phyloP scores from a whole-genome alignment of 2,797 vertebrate genomes.

The Crenuchus spilurus region DNA sequence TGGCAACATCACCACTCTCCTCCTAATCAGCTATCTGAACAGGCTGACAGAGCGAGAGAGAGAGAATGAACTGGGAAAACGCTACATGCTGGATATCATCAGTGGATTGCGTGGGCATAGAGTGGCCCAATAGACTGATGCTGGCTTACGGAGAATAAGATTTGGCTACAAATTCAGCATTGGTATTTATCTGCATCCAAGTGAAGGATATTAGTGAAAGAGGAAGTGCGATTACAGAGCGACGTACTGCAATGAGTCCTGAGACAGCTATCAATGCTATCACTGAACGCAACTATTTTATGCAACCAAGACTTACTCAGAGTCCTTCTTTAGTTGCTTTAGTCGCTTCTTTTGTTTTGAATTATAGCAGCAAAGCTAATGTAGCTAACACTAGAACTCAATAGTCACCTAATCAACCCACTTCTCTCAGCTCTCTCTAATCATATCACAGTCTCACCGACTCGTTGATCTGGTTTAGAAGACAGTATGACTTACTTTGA shows the following conservation, averaged over 20 bases:
- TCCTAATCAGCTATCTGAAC: constrained; percentile 72
- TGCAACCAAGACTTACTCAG: no score
- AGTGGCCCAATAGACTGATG: constrained; percentile 16
- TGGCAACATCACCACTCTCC: constrained; percentile 76
- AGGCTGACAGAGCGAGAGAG: constrained; percentile 34
- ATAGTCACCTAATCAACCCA: no score
- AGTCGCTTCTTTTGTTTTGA: no score
- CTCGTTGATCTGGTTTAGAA: no score
- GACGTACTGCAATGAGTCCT: constrained; percentile 5
- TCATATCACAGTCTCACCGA: no score
- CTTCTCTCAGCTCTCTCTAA: no score
- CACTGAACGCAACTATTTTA: background rate
- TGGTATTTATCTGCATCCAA: background rate
- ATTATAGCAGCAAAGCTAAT: no score
- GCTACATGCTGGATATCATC: constrained; percentile 36
- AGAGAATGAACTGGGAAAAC: constrained; percentile 15
- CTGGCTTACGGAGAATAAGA: background rate
- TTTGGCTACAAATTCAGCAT: background rate
- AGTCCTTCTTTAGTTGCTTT: no score
- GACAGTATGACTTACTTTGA: no score
- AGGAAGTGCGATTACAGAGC: background rate
- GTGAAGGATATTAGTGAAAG: constrained; percentile 10
- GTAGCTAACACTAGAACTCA: no score
- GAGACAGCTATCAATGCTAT: background rate
- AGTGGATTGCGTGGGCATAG: constrained; percentile 27